phyloP scores from a whole-genome alignment of 2,113 vertebrate genomes.

The Neolamprologus kungweensis region DNA sequence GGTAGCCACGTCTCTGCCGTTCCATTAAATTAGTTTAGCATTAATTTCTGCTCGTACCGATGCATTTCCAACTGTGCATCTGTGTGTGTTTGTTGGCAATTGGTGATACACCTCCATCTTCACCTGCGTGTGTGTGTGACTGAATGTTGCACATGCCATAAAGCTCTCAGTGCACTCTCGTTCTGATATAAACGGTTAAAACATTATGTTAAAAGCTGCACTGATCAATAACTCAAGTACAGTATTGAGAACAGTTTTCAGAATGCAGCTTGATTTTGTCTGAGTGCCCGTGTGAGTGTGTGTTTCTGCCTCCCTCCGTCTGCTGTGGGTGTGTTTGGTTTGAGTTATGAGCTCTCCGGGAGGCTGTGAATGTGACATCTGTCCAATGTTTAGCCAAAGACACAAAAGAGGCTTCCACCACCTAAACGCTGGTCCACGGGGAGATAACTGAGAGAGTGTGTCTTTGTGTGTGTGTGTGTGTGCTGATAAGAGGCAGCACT shows the following conservation, averaged over 20 bases:
- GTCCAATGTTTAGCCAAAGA: conserved; percentile 6
- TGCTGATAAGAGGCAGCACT: neutral
- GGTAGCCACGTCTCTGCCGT: neutral
- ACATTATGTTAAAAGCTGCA: conserved; percentile 56
- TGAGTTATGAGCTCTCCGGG: conserved; percentile 26
- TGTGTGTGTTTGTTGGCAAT: neutral
- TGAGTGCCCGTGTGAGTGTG: neutral
- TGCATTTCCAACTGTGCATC: neutral
- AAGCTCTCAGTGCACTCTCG: neutral
- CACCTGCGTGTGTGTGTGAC: neutral
- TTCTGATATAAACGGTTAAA: conserved; percentile 28
- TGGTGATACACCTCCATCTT: neutral
- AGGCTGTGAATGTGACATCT: conserved; percentile 39
- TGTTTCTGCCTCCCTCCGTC: neutral
- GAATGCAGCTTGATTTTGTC: neutral
- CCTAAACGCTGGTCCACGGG: conserved; percentile 4
- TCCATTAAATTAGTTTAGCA: conserved; percentile 13
- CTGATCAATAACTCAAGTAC: conserved; percentile 37
- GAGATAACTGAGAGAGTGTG: conserved; percentile 1
- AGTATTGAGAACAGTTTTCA: conserved; percentile 19
- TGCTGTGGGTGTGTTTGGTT: neutral
- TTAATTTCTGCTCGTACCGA: neutral
- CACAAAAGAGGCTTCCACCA: conserved; percentile 32
- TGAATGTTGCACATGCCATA: neutral
- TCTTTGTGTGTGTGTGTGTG: neutral